Percentiles rank a stretch among this genome's conserved stretches.
Evolutionary conservation across 2,888 invertebrate species (phyloP).

Genomic region (Cryptus armator): DNA sequence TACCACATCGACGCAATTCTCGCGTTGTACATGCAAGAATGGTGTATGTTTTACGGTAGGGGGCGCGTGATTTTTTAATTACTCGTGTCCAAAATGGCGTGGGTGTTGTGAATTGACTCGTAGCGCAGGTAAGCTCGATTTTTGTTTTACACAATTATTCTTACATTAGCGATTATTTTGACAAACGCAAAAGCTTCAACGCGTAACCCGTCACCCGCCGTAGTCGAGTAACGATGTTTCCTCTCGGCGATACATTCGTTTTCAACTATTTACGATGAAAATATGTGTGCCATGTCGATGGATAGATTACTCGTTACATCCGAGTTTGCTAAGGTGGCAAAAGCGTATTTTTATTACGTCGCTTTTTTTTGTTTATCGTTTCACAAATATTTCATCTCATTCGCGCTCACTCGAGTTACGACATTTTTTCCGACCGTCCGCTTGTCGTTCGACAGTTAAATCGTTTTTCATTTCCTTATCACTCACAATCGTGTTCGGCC

Average conservation of each 20-base stretch:
- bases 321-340: conserved; percentile 48
- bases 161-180: not conserved
- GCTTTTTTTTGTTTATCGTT: not conserved
- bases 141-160: conserved; percentile 66
- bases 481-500: not conserved
- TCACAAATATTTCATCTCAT: not conserved
- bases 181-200: not conserved
- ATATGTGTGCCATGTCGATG: conserved; percentile 53
- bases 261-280: conserved; percentile 32
- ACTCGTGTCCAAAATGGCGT: conserved; percentile 81
- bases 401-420: no score
- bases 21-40: conserved; percentile 1
- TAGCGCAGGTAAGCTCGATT: conserved; percentile 77
- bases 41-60: conserved; percentile 57
- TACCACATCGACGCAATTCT: not conserved
- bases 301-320: conserved; percentile 20
- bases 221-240: not conserved
- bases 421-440: no score
- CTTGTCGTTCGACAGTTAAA: no score
- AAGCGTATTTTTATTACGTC: not conserved
- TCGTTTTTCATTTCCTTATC: not conserved
- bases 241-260: not conserved
- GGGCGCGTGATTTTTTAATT: conserved; percentile 71
- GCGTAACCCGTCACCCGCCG: conserved; percentile 20
- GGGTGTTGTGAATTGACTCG: conserved; percentile 76